Evolutionary conservation across 2,797 vertebrate genomes (phyloP), one percentile per base, ranked within the genome.

Genomic region (Chaenodraco wilsoni): DNA sequence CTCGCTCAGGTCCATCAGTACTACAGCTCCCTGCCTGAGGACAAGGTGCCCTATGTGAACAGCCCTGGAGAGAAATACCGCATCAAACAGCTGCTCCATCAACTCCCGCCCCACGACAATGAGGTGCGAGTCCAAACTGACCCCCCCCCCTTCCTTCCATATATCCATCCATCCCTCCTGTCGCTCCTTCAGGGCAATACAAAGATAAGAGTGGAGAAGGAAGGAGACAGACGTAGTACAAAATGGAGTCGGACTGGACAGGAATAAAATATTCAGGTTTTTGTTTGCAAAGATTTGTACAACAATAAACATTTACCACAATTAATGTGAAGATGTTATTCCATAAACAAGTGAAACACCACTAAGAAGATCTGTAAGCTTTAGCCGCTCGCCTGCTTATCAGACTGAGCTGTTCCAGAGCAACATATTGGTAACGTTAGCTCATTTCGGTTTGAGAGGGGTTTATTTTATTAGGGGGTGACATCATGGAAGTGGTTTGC

Each of bases 21-120:
- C 91, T 99, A 99, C 88, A 98, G 96, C 95, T 98, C 96, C 74
- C 95, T 99, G 84, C 98, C 98, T 0, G 98, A 99, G 91, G 98
- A 99, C 92, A 99, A 98, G 91, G 96, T 99, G 52, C 98, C 98
- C 46, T 99, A 99, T 9, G 98, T 99, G 84, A 99, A 99, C 95
- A 99, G 98, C 89, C 96, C 97, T 0, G 98, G 98, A 88, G 98
- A 99, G 92, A 98, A 99, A 84, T 95, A 97, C 78, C 95, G 98
- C 65, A 98, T 99, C 91, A 98, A 98, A 81, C 98, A 99, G 94
- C 97, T 99, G 59, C 91, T 99, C 64, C 96, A 99, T 86, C 98
- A 99, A 93, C 96, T 99, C 78, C 98, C 98, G 0, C 98, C 98
- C 0, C 98, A 99, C 9, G 98, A 99, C 96, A 99, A 99, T 91